phyloP scores from a whole-genome alignment of 2,797 vertebrate genomes.

The Cossypha polioptera region DNA sequence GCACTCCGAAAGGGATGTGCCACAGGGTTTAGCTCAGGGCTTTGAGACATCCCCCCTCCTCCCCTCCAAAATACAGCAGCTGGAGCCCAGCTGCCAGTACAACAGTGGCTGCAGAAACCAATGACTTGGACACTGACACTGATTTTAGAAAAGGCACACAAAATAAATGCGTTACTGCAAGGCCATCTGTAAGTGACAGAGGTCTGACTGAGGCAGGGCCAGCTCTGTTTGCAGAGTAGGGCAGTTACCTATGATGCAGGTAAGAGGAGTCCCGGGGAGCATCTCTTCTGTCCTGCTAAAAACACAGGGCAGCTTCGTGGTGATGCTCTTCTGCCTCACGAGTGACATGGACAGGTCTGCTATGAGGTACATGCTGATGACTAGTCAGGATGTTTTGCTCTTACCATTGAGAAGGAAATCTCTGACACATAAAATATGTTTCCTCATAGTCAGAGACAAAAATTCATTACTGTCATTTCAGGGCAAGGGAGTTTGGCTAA shows the following conservation, averaged over 20 bases:
- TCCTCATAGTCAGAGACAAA: background rate
- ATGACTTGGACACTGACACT: background rate
- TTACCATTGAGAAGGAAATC: background rate
- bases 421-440: background rate
- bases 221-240: background rate
- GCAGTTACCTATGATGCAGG: background rate
- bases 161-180: background rate
- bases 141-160: background rate
- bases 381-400: background rate
- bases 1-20: rapidly evolving
- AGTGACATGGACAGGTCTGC: rapidly evolving
- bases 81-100: background rate
- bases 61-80: background rate
- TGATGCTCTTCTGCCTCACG: rapidly evolving
- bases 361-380: rapidly evolving
- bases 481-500: background rate
- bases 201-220: background rate
- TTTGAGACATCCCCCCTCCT: background rate
- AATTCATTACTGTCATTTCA: background rate
- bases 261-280: background rate
- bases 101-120: background rate
- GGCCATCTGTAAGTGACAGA: background rate
- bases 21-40: background rate
- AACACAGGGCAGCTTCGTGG: background rate
- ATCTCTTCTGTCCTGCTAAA: background rate